Evolutionary conservation across 2,888 invertebrate species (phyloP), one percentile per base, ranked within the genome.

Genomic region (Theretra japonica): DNA sequence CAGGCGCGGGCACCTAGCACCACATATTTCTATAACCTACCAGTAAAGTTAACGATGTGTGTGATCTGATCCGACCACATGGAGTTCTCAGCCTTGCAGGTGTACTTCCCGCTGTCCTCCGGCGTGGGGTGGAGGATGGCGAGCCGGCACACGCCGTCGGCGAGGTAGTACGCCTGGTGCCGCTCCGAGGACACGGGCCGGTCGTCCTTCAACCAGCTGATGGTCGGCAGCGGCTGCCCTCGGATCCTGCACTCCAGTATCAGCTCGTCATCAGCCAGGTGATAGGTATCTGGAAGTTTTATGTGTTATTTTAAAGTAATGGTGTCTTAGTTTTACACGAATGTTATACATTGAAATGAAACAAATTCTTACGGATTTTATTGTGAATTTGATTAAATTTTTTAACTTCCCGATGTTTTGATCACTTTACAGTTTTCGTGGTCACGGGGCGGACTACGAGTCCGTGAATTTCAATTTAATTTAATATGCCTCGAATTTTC

Each of bases 241-340:
- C 97, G 96, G 65, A 98, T 96, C 70, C 97, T 96, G 83, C 98
- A 98, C 89, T 98, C 97, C 76, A 98, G 90, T 30, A 96, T 95
- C 70, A 98, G 88, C 85, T 97, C 96, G 86, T 97, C 96, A 82
- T 96, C 97, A 58, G 95, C 94, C 69, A 96, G 93, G 83, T 96
- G 96, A 87, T 97, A 98, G 17, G 95, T 95, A 88, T 98, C 97
- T 96, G 90, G 19, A 70, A 70, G 23, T 59, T 30, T 30, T 50
- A 28, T 2, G 28, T n/a, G n/a, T n/a, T n/a, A n/a, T n/a, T n/a
- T n/a, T n/a, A n/a, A n/a, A n/a, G n/a, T n/a, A n/a, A n/a, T n/a
- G n/a, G n/a, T n/a, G n/a, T n/a, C n/a, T n/a, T n/a, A n/a, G n/a
- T n/a, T n/a, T n/a, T n/a, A n/a, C n/a, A n/a, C n/a, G n/a, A n/a